phyloP scores from a whole-genome alignment of 2,113 vertebrate genomes.

The Mobula birostris region DNA sequence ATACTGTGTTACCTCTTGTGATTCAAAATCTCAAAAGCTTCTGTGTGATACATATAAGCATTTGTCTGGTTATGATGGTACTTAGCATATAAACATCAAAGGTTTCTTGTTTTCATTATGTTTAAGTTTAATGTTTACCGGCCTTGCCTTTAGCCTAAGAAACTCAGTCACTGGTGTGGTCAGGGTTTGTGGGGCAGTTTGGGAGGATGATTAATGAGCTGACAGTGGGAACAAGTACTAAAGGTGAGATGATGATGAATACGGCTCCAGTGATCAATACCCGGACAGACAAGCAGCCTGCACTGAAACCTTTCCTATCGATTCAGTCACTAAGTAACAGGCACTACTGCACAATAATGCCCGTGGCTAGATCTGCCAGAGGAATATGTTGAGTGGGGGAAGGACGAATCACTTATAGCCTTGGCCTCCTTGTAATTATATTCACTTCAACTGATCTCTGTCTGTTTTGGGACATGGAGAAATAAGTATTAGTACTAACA shows the following conservation, averaged over 20 bases:
- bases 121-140: neutral
- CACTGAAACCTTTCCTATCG: neutral
- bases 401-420: neutral
- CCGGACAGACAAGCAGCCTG: conserved; percentile 23
- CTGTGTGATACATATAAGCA: neutral
- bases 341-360: neutral
- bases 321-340: conserved; percentile 9
- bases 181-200: neutral
- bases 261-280: conserved; percentile 22
- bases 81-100: neutral
- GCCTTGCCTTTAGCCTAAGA: conserved; percentile 4
- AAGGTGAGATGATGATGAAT: conserved; percentile 27
- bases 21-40: neutral
- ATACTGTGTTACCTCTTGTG: neutral
- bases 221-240: conserved; percentile 1
- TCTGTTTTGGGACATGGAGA: neutral
- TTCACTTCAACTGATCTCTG: neutral
- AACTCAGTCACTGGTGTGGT: neutral
- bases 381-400: neutral
- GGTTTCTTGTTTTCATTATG: neutral
- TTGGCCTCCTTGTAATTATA: conserved; percentile 25
- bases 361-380: neutral
- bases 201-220: conserved; percentile 33
- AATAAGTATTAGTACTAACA: neutral
- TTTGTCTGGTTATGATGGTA: neutral